Evolutionary conservation across 2,113 vertebrate species (phyloP), one percentile per base, ranked within the genome.

Genomic region (Austrofundulus limnaeus): DNA sequence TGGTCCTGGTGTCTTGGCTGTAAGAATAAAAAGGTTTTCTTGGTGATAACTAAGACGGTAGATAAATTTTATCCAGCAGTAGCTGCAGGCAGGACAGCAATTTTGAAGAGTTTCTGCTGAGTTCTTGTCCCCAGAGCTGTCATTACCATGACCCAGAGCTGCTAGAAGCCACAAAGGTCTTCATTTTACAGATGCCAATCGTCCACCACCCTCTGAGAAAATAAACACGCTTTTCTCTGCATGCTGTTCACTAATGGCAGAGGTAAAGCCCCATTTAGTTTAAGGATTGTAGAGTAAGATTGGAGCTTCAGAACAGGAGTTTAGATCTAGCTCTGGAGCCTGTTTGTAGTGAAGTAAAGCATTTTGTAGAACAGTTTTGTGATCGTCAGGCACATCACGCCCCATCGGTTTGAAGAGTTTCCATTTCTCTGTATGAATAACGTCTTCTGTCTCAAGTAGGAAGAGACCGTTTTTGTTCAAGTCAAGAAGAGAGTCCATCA

Each of bases 151-250:
- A 79, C 81, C 73, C 55, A 57, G 72, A 76, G 82, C 76, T 65
- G 71, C 66, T 61, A 52, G 78, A 31, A 23, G 59, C 63, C 75
- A 60, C 77, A 67, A 8, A 72, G 72, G 50, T 76, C 82, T 59
- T 80, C 42, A 71, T 84, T 66, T 77, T 52, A 62, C 76, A 23
- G 89, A 88, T 89, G 78, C 14, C 13, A 72, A 89, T 92, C 89
- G 8, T 53, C 77, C 81, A 72, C 86, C 86, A 77, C 86, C 78
- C 82, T 87, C 39, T 46, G 25, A 66, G 69, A 83, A 90, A 90
- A 91, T 86, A 87, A 90, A 86, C 82, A 88, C 55, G 34, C 59
- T 11, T 48, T 70, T 68, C 70, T 75, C 34, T 61, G 19, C 58
- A 21, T 10, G 24, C 49, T 51, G 41, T 34, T 11, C 34, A 42